These are phyloP conservation scores for Caenorhabditis imperialis DNA, from an alignment of 2,888 invertebrate species.

Conservation along the genomic window DNA sequence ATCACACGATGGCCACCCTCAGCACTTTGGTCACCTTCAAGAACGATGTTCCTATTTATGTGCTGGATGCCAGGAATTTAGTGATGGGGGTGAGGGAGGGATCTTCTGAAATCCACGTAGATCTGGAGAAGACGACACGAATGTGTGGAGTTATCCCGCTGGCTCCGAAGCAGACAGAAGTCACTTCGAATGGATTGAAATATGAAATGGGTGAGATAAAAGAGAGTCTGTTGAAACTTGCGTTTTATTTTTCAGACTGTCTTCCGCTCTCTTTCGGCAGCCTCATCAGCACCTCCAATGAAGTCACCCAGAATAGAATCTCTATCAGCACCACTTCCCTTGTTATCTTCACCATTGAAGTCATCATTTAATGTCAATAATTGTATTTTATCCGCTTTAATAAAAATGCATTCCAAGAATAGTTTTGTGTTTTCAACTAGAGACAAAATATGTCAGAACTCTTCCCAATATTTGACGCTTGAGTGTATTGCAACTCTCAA, in stretches of 20 bases:
- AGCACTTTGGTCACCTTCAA: slow-evolving; percentile 56
- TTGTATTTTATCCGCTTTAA: too few relatives aligned
- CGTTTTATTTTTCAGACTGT: slow-evolving; percentile 35
- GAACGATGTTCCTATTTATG: slow-evolving; percentile 3
- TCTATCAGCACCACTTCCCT: slow-evolving; percentile 50
- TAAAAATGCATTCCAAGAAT: too few relatives aligned
- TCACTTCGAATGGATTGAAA: slow-evolving; percentile 69
- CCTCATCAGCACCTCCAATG: slow-evolving; percentile 61
- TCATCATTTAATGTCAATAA: too few relatives aligned
- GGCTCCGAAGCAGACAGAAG: slow-evolving; percentile 64
- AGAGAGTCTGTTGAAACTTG: too few relatives aligned
- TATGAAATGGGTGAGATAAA: slow-evolving; percentile 74
- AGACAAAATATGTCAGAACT: too few relatives aligned
- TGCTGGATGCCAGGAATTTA: slow-evolving; percentile 48
- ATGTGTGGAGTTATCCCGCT: slow-evolving; percentile 73
- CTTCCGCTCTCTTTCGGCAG: slow-evolving; percentile 52
- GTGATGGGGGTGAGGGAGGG: slow-evolving; percentile 48
- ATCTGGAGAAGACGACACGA: slow-evolving; percentile 30
- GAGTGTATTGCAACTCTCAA: too few relatives aligned
- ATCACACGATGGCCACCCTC: slow-evolving; percentile 71
- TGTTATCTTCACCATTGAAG: slow-evolving; percentile 57
- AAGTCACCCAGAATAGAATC: slow-evolving; percentile 36
- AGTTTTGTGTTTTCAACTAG: too few relatives aligned
- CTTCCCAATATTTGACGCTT: too few relatives aligned
- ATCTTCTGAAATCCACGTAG: slow-evolving; percentile 21